phyloP scores from a whole-genome alignment of 2,797 vertebrate species.

The Catostomus latipinnis region DNA sequence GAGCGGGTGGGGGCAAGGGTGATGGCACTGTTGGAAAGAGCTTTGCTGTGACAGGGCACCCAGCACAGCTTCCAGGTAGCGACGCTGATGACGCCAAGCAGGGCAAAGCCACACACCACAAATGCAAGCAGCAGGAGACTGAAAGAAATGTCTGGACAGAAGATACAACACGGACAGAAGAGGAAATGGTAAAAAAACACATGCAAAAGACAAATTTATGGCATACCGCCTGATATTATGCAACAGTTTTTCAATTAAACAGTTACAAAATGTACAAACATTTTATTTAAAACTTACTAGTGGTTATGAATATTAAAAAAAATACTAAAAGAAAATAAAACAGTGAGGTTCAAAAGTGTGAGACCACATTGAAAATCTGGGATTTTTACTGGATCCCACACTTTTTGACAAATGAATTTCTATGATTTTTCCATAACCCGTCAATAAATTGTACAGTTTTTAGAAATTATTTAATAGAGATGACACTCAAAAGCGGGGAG shows the following conservation, averaged over 20 bases:
- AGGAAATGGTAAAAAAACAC: constrained; percentile 14
- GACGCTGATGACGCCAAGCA: constrained; percentile 85
- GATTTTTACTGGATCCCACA: too few relatives aligned
- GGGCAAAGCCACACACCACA: constrained; percentile 80
- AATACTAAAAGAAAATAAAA: not conserved
- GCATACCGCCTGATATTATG: constrained; percentile 41
- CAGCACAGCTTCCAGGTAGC: constrained; percentile 89
- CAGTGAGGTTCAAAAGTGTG: too few relatives aligned
- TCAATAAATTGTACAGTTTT: too few relatives aligned
- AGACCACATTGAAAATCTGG: too few relatives aligned
- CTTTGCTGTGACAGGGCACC: constrained; percentile 83
- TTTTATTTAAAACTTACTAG: not conserved
- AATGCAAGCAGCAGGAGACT: constrained; percentile 84
- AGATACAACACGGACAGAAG: constrained; percentile 23
- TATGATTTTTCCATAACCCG: too few relatives aligned
- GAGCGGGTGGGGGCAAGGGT: constrained; percentile 54
- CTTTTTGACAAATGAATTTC: too few relatives aligned
- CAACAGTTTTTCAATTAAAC: not conserved
- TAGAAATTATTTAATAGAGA: too few relatives aligned
- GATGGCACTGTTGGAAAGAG: constrained; percentile 71
- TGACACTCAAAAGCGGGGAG: too few relatives aligned
- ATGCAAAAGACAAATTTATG: not conserved
- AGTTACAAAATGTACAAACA: not conserved
- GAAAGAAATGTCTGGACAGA: constrained; percentile 78
- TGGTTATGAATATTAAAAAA: not conserved